Conservation (phyloP, 1,140 invertebrate genomes). For the Monomorium pharaonis region DNA sequence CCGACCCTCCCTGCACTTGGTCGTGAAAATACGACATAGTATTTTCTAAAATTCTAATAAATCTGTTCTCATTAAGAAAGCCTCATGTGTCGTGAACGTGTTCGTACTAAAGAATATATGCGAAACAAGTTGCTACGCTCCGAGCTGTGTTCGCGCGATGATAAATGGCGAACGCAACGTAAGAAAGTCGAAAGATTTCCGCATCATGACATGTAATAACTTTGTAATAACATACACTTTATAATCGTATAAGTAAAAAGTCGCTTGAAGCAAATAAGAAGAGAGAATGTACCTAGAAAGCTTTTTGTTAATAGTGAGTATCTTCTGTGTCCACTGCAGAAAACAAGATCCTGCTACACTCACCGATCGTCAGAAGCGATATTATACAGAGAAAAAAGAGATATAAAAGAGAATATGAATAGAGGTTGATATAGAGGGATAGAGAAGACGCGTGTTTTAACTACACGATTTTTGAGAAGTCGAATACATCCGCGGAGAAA, state of each 20-base stretch:
- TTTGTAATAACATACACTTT: slow-evolving; percentile 51
- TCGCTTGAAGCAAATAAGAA: slow-evolving; percentile 53
- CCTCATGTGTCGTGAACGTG: slow-evolving; percentile 25
- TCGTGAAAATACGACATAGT: not conserved
- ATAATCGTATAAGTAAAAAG: slow-evolving; percentile 9
- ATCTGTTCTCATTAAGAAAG: slow-evolving; percentile 37
- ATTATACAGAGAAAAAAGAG: slow-evolving; percentile 79
- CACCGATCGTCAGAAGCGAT: slow-evolving; percentile 81
- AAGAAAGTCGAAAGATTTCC: not conserved
- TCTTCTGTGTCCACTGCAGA: slow-evolving; percentile 83
- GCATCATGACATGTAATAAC: slow-evolving; percentile 9
- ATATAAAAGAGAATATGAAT: slow-evolving; percentile 76
- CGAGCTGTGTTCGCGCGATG: slow-evolving; percentile 1
- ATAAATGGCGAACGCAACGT: slow-evolving; percentile 20
- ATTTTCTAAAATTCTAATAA: slow-evolving; percentile 45
- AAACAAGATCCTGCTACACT: slow-evolving; percentile 83
- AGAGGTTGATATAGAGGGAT: slow-evolving; percentile 69
- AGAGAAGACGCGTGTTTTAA: not conserved
- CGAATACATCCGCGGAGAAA: slow-evolving; percentile 1
- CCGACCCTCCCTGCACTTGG: slow-evolving; percentile 23
- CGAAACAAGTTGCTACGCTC: slow-evolving; percentile 26
- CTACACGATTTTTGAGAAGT: slow-evolving; percentile 18
- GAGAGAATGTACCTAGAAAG: slow-evolving; percentile 81
- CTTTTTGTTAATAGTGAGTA: slow-evolving; percentile 83
- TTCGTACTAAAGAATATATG: slow-evolving; percentile 27